These are phyloP conservation scores for Andricus quercusramuli DNA, from an alignment of 2,888 invertebrate species.

Conservation along the genomic window DNA sequence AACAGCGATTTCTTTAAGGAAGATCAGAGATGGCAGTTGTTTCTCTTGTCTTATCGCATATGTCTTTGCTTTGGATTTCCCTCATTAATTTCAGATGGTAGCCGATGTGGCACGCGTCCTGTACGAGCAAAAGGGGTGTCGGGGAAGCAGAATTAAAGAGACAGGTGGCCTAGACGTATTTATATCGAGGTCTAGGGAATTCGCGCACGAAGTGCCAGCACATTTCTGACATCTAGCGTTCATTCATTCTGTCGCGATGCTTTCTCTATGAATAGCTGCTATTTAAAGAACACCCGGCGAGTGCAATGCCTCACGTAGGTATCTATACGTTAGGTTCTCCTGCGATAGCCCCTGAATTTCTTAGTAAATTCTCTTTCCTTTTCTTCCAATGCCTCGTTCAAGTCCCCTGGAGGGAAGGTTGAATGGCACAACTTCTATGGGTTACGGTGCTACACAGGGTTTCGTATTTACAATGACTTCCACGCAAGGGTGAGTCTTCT, in stretches of 20 bases:
- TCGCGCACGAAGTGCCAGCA: slow-evolving; percentile 58
- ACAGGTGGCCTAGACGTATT: slow-evolving; percentile 72
- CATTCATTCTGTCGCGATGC: slow-evolving; percentile 68
- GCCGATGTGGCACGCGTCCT: slow-evolving; percentile 56
- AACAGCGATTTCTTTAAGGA: not conserved
- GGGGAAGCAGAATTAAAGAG: slow-evolving; percentile 69
- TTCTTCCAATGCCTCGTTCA: slow-evolving; percentile 15
- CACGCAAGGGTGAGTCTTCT: slow-evolving; percentile 29
- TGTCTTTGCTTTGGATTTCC: slow-evolving; percentile 58
- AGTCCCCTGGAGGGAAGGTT: slow-evolving; percentile 12
- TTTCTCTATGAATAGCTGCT: slow-evolving; percentile 72
- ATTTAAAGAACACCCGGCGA: slow-evolving; percentile 67
- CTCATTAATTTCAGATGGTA: slow-evolving; percentile 64
- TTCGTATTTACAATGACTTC: slow-evolving; percentile 33
- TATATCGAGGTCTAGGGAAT: slow-evolving; percentile 65
- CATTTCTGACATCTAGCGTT: slow-evolving; percentile 62
- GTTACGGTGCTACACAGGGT: slow-evolving; percentile 17
- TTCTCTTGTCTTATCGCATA: slow-evolving; percentile 41
- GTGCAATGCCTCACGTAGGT: slow-evolving; percentile 56
- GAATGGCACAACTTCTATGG: slow-evolving; percentile 31
- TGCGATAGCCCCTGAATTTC: slow-evolving; percentile 22
- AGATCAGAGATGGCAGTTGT: slow-evolving; percentile 18
- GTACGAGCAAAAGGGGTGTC: slow-evolving; percentile 57
- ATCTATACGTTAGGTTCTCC: slow-evolving; percentile 41
- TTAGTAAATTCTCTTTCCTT: slow-evolving; percentile 29